Conservation (phyloP, 2,797 vertebrate species). For the Coluber constrictor region DNA sequence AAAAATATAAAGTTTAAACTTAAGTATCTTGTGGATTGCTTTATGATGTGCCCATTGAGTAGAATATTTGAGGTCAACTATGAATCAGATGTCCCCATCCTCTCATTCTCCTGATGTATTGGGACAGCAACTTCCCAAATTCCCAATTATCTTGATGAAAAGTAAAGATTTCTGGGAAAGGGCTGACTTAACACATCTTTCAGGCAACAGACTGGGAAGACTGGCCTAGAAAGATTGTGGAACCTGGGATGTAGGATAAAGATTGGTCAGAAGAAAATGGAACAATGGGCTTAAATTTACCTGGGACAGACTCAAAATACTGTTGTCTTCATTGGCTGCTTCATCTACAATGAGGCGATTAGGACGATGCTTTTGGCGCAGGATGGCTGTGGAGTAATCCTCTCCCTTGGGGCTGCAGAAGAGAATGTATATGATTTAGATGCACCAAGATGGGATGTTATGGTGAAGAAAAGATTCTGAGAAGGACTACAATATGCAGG, state of each 20-base stretch:
- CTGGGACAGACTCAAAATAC: conserved; percentile 75
- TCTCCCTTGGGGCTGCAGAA: conserved; percentile 57
- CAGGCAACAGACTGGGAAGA: background rate
- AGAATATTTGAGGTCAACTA: background rate
- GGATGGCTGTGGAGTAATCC: conserved; percentile 78
- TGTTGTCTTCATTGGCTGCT: conserved; percentile 77
- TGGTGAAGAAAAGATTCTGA: background rate
- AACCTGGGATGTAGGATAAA: background rate
- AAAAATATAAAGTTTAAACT: background rate
- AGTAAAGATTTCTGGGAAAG: background rate
- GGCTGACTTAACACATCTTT: background rate
- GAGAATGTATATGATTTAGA: background rate
- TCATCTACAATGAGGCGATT: conserved; percentile 78
- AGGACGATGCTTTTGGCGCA: conserved; percentile 76
- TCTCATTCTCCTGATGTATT: background rate
- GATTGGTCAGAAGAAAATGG: background rate
- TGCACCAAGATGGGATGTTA: background rate
- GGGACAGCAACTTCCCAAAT: background rate
- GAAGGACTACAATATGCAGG: background rate
- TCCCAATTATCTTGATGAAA: background rate
- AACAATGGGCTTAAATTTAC: conserved; percentile 57
- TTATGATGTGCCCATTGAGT: background rate
- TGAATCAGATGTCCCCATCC: background rate
- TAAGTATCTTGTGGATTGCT: background rate
- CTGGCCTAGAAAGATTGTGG: background rate